A percentile compares a stretch with the other conserved stretches of the same genome.
Evolutionary conservation across 2,113 vertebrate species (phyloP).

Genomic region (Gallinago media): DNA sequence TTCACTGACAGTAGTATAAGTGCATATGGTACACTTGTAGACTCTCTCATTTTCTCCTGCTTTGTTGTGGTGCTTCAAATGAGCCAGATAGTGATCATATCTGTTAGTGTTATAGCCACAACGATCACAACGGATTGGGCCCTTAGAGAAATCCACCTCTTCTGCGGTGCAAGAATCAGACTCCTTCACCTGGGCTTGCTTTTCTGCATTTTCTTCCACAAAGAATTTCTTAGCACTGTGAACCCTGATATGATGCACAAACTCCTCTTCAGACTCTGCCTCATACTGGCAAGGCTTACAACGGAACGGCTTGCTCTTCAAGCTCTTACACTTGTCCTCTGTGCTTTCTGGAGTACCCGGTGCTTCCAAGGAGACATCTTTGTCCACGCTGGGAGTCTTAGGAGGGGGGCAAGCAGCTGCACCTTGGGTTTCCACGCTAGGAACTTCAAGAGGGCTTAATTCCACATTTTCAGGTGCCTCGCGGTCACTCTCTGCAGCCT

Average conservation of each 20-base stretch:
- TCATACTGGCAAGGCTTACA: slow-evolving; percentile 96
- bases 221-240: slow-evolving; percentile 93
- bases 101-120: slow-evolving; percentile 99
- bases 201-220: slow-evolving; percentile 88
- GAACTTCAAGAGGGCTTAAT: slow-evolving; percentile 45
- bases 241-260: slow-evolving; percentile 91
- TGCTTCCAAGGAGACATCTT: slow-evolving; percentile 61
- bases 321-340: slow-evolving; percentile 77
- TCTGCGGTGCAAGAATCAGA: slow-evolving; percentile 65
- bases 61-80: slow-evolving; percentile 95
- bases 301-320: slow-evolving; percentile 92
- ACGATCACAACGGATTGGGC: slow-evolving; percentile 93
- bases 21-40: slow-evolving; percentile 95
- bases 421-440: slow-evolving; percentile 9
- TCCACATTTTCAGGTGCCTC: slow-evolving; percentile 57
- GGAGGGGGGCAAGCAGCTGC: slow-evolving; percentile 46
- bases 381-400: slow-evolving; percentile 51
- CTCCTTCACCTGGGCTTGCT: slow-evolving; percentile 80
- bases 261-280: slow-evolving; percentile 90
- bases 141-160: slow-evolving; percentile 86
- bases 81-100: slow-evolving; percentile 96
- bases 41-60: slow-evolving; percentile 89
- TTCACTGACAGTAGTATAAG: slow-evolving; percentile 96
- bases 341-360: slow-evolving; percentile 20
- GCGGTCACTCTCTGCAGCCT: slow-evolving; percentile 37